phyloP scores from a whole-genome alignment of 2,797 vertebrate species.

The Malurus splendens region DNA sequence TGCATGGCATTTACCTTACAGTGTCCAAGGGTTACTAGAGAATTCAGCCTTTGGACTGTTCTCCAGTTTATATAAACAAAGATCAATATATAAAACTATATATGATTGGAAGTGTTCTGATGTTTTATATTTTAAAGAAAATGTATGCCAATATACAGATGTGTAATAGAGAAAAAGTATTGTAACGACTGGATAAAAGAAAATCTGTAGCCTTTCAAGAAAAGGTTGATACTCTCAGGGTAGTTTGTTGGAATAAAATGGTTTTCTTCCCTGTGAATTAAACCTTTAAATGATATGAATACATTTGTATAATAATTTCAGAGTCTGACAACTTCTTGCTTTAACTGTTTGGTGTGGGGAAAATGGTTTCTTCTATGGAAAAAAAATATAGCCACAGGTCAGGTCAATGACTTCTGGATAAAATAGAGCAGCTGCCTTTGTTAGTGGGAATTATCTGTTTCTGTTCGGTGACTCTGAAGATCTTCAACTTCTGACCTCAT shows the following conservation, averaged over 20 bases:
- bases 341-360: neutral
- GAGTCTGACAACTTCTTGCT: neutral
- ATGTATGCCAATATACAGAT: neutral
- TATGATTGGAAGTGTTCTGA: neutral
- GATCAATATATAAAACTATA: neutral
- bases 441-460: neutral
- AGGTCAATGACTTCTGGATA: neutral
- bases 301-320: neutral
- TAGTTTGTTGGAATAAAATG: neutral
- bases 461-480: neutral
- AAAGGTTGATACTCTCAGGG: neutral
- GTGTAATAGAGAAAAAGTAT: neutral
- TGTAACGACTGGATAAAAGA: neutral
- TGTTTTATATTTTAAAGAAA: neutral
- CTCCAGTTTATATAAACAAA: neutral
- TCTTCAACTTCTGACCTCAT: neutral
- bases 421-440: neutral
- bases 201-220: neutral
- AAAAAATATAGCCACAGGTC: neutral
- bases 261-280: neutral
- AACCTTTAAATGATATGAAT: neutral
- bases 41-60: neutral
- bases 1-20: neutral
- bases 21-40: neutral
- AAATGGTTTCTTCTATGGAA: neutral